Evolutionary conservation across 2,113 vertebrate species (phyloP), one percentile per base, ranked within the genome.

Genomic region (Cynopterus brachyotis): DNA sequence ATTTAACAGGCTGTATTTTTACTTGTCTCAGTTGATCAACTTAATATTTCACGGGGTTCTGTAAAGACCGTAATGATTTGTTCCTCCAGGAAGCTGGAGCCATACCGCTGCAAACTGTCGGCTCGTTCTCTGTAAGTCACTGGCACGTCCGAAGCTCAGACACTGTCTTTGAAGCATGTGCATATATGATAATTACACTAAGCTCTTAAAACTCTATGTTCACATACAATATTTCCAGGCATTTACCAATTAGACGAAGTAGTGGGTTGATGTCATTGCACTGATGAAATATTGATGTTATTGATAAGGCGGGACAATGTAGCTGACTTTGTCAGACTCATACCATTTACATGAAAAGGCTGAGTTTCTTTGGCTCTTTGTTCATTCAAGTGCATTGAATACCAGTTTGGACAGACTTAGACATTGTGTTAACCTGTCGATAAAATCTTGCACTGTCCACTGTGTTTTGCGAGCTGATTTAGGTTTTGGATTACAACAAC

Each of bases 361-460:
- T 96, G 98, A 97, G 98, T 99, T 98, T 98, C 98, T 98, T 98
- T 97, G 98, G 98, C 98, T 98, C 95, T 96, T 98, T 97, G 64
- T 73, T 98, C 96, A 97, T 97, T 97, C 96, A 97, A 96, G 97
- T 97, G 97, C 97, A 85, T 47, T 89, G 92, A 98, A 92, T 96
- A 97, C 96, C 30, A 96, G 96, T 96, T 95, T 96, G 79, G 97
- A 96, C 87, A 95, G 89, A 96, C 82, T 94, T 57, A 96, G 92
- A 96, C 59, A 60, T 59, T 42, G 67, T 12, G 28, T 97, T 98
- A 55, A 92, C 64, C 92, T 9, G 79, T 94, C 59, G 37, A 69
- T 93, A 96, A 97, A 95, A 96, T 95, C 95, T 93, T 35, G 81
- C 67, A 42, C 66, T 47, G 79, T 81, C 30, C 37, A 83, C 70